Conservation (phyloP, 2,888 invertebrate genomes). For the Coleophora deauratella region DNA sequence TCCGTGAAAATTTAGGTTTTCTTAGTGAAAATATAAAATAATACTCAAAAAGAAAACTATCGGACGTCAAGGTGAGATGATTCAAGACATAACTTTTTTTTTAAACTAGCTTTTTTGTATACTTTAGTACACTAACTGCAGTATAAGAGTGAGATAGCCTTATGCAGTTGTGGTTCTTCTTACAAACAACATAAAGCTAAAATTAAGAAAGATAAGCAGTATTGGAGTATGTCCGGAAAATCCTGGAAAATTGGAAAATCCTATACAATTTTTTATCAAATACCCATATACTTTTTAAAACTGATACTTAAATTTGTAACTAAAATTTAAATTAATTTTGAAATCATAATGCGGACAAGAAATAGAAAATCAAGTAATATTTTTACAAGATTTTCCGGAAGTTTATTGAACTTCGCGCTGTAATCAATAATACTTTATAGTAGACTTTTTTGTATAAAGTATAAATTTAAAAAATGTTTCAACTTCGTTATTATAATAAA, state of each 20-base stretch:
- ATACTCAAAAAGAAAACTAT: conserved; percentile 20
- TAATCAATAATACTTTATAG: conserved; percentile 12
- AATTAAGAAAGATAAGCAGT: no score
- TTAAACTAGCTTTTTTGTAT: conserved; percentile 9
- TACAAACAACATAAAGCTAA: no score
- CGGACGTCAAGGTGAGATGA: conserved; percentile 26
- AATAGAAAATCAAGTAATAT: not conserved
- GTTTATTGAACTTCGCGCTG: conserved; percentile 20
- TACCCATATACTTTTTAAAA: no score
- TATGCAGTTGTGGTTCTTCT: not conserved
- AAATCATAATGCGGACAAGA: not conserved
- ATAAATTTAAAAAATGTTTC: no score
- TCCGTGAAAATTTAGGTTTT: conserved; percentile 13
- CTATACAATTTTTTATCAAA: not conserved
- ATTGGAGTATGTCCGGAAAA: no score
- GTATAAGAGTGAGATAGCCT: not conserved
- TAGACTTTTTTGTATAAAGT: conserved; percentile 1
- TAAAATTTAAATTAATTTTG: no score
- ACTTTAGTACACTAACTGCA: not conserved
- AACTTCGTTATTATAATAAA: conserved; percentile 5
- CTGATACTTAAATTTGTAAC: no score
- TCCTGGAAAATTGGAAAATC: no score
- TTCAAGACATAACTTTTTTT: conserved; percentile 31
- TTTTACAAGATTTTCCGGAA: conserved; percentile 9
- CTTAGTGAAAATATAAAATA: conserved; percentile 11